phyloP scores from a whole-genome alignment of 2,797 vertebrate species.

The Halcyon chelicuti region DNA sequence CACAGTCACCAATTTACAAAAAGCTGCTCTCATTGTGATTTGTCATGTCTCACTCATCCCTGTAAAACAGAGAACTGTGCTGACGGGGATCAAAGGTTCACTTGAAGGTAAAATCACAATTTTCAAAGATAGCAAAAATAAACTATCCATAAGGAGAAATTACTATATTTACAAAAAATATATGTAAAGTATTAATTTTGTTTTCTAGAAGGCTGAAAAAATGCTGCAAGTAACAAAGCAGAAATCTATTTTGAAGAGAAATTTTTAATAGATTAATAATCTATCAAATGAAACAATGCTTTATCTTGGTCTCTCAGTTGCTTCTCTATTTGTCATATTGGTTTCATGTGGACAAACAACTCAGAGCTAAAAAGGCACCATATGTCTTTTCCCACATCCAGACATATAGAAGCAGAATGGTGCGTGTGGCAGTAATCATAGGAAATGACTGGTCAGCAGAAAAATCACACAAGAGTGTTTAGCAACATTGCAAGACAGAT shows the following conservation, averaged over 20 bases:
- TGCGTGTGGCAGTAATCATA: not conserved
- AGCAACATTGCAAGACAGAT: constrained; percentile 34
- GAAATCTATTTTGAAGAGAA: not conserved
- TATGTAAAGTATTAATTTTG: not conserved
- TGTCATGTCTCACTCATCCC: not conserved
- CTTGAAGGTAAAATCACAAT: constrained; percentile 13
- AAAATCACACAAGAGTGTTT: constrained; percentile 17
- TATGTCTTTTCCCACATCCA: not conserved
- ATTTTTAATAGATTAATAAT: not conserved
- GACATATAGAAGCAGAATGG: not conserved
- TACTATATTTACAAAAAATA: not conserved
- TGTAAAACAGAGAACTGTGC: not conserved
- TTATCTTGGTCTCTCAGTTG: not conserved
- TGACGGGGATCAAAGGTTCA: not conserved
- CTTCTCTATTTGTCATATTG: not conserved
- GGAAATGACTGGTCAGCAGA: constrained; percentile 32
- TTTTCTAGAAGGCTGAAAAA: not conserved
- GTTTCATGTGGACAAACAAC: not conserved
- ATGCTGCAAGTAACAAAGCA: not conserved
- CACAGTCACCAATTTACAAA: constrained; percentile 54
- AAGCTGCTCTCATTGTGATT: constrained; percentile 28
- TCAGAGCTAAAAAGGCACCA: constrained; percentile 14
- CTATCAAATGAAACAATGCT: not conserved
- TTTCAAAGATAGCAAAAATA: not conserved
- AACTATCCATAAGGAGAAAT: not conserved